These are phyloP conservation scores for Poeciliopsis occidentalis DNA, from an alignment of 2,113 vertebrate species.

Conservation along the genomic window DNA sequence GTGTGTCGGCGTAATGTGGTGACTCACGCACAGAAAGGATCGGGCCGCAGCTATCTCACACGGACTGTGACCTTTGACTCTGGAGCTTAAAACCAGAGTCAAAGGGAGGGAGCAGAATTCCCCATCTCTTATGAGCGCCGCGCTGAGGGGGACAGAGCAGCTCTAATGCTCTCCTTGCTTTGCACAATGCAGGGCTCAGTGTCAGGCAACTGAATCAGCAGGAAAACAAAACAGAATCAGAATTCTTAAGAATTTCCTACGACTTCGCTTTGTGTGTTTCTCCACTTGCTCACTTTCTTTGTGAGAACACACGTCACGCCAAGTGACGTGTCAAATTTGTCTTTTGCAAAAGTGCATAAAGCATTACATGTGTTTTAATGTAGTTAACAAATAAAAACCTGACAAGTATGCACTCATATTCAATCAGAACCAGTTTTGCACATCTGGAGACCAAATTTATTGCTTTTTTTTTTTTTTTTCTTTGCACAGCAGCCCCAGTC, in stretches of 20 bases:
- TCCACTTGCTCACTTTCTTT: slow-evolving; percentile 13
- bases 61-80: slow-evolving; percentile 54
- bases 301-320: not conserved
- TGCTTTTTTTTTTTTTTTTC: too few relatives aligned
- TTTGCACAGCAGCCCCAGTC: too few relatives aligned
- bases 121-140: slow-evolving; percentile 27
- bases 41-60: slow-evolving; percentile 51
- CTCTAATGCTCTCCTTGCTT: slow-evolving; percentile 41
- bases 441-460: too few relatives aligned
- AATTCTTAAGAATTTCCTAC: slow-evolving; percentile 25
- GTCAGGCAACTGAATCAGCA: slow-evolving; percentile 40
- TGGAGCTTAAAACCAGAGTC: slow-evolving; percentile 31
- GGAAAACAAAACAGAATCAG: slow-evolving; percentile 23
- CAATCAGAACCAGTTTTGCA: too few relatives aligned
- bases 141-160: slow-evolving; percentile 42
- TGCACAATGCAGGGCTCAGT: slow-evolving; percentile 29
- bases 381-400: too few relatives aligned
- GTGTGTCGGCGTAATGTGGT: slow-evolving; percentile 52
- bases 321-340: not conserved
- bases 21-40: slow-evolving; percentile 58
- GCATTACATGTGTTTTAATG: too few relatives aligned
- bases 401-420: too few relatives aligned
- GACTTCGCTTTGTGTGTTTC: slow-evolving; percentile 2
- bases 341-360: not conserved
- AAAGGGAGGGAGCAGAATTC: slow-evolving; percentile 42